phyloP scores from a whole-genome alignment of 2,888 invertebrate genomes.

The Drosophila acutilabella region DNA sequence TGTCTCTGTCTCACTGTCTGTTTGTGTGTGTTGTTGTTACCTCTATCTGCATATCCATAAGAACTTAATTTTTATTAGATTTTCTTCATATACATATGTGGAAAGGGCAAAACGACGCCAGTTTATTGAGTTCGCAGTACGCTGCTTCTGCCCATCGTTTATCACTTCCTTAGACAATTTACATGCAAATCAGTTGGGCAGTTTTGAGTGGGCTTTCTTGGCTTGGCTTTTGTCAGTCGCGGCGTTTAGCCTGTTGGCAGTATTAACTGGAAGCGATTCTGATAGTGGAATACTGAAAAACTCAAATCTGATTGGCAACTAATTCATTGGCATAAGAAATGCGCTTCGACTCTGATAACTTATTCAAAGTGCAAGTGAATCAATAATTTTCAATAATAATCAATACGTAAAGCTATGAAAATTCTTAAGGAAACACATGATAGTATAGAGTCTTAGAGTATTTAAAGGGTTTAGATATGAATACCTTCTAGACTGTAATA shows the following conservation, averaged over 20 bases:
- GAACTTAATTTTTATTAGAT: slow-evolving; percentile 73
- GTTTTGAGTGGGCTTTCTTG: slow-evolving; percentile 25
- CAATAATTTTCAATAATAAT: no score
- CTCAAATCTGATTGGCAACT: slow-evolving; percentile 5
- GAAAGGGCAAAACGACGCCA: slow-evolving; percentile 50
- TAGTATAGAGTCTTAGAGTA: no score
- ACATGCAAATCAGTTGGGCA: slow-evolving; percentile 71
- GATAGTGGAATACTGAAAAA: slow-evolving; percentile 1
- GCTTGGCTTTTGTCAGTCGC: slow-evolving; percentile 26
- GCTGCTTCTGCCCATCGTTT: slow-evolving; percentile 58
- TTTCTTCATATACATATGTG: slow-evolving; percentile 58
- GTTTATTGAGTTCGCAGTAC: slow-evolving; percentile 47
- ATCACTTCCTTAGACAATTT: slow-evolving; percentile 80
- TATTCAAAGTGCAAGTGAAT: not conserved
- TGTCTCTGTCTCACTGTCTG: slow-evolving; percentile 9
- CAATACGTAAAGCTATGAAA: no score
- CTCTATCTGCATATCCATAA: slow-evolving; percentile 42
- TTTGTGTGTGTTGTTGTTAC: slow-evolving; percentile 22
- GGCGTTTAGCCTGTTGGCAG: not conserved
- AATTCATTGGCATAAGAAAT: not conserved
- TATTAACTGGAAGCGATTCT: slow-evolving; percentile 3
- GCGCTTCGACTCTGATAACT: not conserved
- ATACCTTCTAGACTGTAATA: no score
- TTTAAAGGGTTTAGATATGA: no score
- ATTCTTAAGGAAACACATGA: no score